These are phyloP conservation scores for Lordiphosa clarofinis DNA, from an alignment of 1,140 invertebrate genomes.

Conservation along the genomic window DNA sequence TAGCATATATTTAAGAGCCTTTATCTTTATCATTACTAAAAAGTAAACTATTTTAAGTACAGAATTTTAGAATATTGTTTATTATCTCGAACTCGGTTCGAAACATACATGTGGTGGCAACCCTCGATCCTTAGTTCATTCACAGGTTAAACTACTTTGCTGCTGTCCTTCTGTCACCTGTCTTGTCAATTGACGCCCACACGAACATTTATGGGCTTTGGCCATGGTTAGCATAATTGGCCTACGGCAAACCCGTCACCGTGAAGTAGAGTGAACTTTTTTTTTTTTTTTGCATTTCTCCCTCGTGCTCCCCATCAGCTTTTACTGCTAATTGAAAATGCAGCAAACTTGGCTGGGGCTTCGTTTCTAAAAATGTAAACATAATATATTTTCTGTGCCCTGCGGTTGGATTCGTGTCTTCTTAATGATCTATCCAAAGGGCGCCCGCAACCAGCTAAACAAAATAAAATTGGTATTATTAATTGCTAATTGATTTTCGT, in stretches of 20 bases:
- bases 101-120: too few relatives aligned
- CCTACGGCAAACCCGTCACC: too few relatives aligned
- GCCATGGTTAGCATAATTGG: too few relatives aligned
- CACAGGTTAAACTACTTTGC: not conserved
- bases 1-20: too few relatives aligned
- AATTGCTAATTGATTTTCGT: conserved; percentile 69
- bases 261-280: too few relatives aligned
- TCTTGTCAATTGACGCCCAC: conserved; percentile 34
- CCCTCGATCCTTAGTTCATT: too few relatives aligned
- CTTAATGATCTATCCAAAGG: conserved; percentile 36
- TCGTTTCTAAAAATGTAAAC: conserved; percentile 43
- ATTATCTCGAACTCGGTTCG: too few relatives aligned
- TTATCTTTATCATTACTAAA: too few relatives aligned
- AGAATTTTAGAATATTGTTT: too few relatives aligned
- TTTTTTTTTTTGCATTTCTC: too few relatives aligned
- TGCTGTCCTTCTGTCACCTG: conserved; percentile 7
- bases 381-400: conserved; percentile 18
- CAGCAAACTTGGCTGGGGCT: conserved; percentile 15
- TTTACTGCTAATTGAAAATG: conserved; percentile 71
- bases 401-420: conserved; percentile 27
- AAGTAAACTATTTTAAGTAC: too few relatives aligned
- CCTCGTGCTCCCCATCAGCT: conserved; percentile 13
- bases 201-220: conserved; percentile 7
- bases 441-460: conserved; percentile 21
- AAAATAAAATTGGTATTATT: conserved; percentile 48